Evolutionary conservation across 2,797 vertebrate species (phyloP).

Genomic region (Toxotes lorentzi): DNA sequence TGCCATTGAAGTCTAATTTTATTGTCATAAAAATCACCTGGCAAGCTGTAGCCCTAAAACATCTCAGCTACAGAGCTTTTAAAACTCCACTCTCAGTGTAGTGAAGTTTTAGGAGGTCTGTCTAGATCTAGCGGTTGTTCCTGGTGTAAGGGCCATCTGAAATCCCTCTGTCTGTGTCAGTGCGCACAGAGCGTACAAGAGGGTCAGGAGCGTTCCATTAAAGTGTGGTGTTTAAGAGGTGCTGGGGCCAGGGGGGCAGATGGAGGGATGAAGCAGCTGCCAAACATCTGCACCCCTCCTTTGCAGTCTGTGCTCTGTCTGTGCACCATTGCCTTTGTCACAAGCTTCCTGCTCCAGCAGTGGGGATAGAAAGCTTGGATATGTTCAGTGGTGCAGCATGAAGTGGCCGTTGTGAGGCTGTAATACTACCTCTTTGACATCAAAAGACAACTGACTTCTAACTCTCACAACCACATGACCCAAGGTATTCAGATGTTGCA

Average conservation of each 20-base stretch:
- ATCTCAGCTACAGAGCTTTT: conserved; percentile 57
- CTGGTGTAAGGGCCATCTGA: conserved; percentile 54
- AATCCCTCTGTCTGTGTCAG: conserved; percentile 59
- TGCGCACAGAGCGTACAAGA: conserved; percentile 68
- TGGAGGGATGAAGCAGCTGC: conserved; percentile 78
- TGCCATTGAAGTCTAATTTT: conserved; percentile 80
- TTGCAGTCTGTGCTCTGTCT: conserved; percentile 67
- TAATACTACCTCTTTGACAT: conserved; percentile 31
- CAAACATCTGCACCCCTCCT: conserved; percentile 82
- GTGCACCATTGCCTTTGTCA: conserved; percentile 72
- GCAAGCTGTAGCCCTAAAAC: conserved; percentile 63
- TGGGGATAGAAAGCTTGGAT: conserved; percentile 45
- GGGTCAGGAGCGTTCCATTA: conserved; percentile 79
- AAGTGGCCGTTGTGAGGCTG: conserved; percentile 34
- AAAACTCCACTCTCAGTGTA: conserved; percentile 48
- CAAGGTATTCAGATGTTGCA: conserved; percentile 60
- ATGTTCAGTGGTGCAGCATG: conserved; percentile 41
- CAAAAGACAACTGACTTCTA: conserved; percentile 47
- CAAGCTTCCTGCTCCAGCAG: conserved; percentile 67
- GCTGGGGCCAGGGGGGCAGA: conserved; percentile 77
- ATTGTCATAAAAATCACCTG: conserved; percentile 81
- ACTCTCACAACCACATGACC: conserved; percentile 30
- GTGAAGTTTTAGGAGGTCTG: conserved; percentile 47
- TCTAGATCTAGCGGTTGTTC: conserved; percentile 47
- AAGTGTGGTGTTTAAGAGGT: conserved; percentile 85